These are phyloP conservation scores for Chaetophractus vellerosus DNA, from an alignment of 2,797 vertebrate genomes.

Conservation along the genomic window DNA sequence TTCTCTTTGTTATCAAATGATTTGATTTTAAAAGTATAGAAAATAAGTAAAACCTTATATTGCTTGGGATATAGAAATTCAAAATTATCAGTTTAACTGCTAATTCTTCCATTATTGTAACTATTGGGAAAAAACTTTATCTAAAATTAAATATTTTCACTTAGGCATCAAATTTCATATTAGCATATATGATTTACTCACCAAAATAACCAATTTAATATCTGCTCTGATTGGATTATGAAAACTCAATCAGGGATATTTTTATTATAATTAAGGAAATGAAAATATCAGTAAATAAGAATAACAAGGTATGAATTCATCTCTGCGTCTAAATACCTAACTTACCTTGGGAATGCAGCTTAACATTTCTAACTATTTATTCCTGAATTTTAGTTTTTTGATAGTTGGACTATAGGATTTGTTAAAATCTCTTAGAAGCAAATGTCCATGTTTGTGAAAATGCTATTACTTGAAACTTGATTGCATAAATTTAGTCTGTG, in stretches of 20 bases:
- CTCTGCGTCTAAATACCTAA: not conserved
- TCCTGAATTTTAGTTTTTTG: not conserved
- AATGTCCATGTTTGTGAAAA: not conserved
- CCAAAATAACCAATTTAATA: not conserved
- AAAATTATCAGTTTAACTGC: not conserved
- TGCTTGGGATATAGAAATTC: not conserved
- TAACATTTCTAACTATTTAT: not conserved
- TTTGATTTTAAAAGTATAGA: not conserved
- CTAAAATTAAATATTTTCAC: not conserved
- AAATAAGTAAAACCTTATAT: not conserved
- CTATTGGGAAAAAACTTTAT: not conserved
- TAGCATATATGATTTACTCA: not conserved
- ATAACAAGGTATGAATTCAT: not conserved
- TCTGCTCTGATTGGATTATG: not conserved
- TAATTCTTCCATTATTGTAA: not conserved
- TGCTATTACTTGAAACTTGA: not conserved
- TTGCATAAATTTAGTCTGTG: not conserved
- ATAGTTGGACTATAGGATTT: not conserved
- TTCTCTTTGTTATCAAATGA: not conserved
- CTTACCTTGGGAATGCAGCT: not conserved
- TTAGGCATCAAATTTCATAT: not conserved
- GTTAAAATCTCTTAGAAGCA: not conserved
- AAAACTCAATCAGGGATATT: not conserved
- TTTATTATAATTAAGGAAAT: too few relatives aligned
- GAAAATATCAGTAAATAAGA: too few relatives aligned